These are phyloP conservation scores for Drosophila pseudoobscura DNA, from an alignment of 1,140 invertebrate genomes.

Conservation along the genomic window DNA sequence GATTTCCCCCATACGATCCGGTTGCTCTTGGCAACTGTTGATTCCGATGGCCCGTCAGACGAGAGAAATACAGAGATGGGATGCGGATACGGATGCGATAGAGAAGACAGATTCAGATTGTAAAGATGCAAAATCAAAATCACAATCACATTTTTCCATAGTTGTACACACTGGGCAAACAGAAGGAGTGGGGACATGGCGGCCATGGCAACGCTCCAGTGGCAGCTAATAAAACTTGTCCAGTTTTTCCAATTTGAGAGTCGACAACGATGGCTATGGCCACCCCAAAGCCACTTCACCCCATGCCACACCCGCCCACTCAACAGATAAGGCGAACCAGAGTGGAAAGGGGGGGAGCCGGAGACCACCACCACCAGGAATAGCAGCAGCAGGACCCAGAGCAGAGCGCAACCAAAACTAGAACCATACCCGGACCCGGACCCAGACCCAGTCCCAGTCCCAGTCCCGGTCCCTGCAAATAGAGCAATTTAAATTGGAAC, in stretches of 20 bases:
- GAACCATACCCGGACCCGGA: too few species aligned
- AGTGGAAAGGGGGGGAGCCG: not conserved
- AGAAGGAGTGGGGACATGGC: constrained; percentile 26
- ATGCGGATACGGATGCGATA: constrained; percentile 2
- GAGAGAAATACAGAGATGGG: constrained; percentile 6
- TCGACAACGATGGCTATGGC: constrained; percentile 21
- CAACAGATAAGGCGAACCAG: not conserved
- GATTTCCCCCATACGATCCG: too few species aligned
- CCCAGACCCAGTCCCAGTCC: not conserved
- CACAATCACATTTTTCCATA: constrained; percentile 55
- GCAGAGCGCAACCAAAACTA: too few species aligned
- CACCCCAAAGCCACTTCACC: constrained; percentile 4
- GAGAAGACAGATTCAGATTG: too few species aligned
- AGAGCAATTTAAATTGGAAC: constrained; percentile 82
- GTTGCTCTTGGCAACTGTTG: too few species aligned
- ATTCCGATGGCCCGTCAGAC: too few species aligned
- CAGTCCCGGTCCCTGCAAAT: constrained; percentile 49
- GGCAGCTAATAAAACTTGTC: constrained; percentile 72
- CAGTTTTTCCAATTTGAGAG: constrained; percentile 69
- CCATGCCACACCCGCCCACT: too few species aligned
- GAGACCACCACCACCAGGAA: not conserved
- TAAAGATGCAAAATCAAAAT: constrained; percentile 28
- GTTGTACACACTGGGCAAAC: constrained; percentile 47
- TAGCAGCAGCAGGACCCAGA: not conserved
- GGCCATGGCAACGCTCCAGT: constrained; percentile 6